Evolutionary conservation across 2,113 vertebrate genomes (phyloP).

Genomic region (Oreochromis aureus): DNA sequence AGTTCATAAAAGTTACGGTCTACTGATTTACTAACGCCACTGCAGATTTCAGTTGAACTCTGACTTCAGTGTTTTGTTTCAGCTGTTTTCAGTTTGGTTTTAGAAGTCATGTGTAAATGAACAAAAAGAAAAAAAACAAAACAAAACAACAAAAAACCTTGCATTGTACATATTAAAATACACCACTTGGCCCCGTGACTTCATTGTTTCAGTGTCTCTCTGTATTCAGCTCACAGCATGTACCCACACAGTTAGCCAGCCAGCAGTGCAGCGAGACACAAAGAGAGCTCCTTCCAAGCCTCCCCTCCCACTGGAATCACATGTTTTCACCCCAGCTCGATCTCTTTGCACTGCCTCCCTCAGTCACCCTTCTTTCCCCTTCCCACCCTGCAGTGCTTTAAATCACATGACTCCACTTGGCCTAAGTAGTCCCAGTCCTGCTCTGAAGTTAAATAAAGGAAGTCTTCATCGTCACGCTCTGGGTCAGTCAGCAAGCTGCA

Average conservation of each 20-base stretch:
- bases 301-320: constrained; percentile 43
- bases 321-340: background rate
- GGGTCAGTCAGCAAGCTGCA: background rate
- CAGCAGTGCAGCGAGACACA: constrained; percentile 11
- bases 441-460: background rate
- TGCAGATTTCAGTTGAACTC: background rate
- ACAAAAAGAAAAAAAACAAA: background rate
- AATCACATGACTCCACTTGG: constrained; percentile 25
- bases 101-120: background rate
- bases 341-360: background rate
- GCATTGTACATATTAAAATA: background rate
- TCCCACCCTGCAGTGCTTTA: constrained; percentile 1
- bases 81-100: background rate
- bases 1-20: background rate
- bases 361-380: background rate
- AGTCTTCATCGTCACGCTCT: background rate
- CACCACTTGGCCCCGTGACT: background rate
- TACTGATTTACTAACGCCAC: rapidly evolving
- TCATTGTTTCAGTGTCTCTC: background rate
- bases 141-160: background rate
- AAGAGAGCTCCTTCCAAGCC: constrained; percentile 7
- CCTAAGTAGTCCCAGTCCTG: background rate
- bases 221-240: constrained; percentile 38
- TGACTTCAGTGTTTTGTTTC: background rate
- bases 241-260: constrained; percentile 15